These are phyloP conservation scores for Lochmaea capreae DNA, from an alignment of 2,888 invertebrate species.

Conservation along the genomic window DNA sequence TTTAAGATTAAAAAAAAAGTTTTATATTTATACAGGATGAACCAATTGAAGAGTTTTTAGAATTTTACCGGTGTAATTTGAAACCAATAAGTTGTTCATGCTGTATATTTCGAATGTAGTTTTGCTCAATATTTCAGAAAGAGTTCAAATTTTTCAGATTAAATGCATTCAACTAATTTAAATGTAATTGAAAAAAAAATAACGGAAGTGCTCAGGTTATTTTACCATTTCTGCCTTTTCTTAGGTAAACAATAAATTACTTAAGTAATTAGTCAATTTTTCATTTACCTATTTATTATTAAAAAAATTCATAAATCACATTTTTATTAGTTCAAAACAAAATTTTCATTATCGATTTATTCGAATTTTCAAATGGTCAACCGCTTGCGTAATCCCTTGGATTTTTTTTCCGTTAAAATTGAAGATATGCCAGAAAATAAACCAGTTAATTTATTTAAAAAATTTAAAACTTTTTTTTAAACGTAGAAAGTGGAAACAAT, in stretches of 20 bases:
- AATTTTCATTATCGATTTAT: not conserved
- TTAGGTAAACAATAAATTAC: constrained; percentile 46
- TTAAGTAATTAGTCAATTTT: constrained; percentile 47
- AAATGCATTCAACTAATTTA: constrained; percentile 14
- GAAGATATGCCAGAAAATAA: not conserved
- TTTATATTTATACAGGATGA: not conserved
- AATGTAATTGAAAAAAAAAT: constrained; percentile 33
- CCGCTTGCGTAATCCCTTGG: not conserved
- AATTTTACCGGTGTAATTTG: not conserved
- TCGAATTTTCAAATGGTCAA: too few relatives aligned
- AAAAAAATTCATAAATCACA: constrained; percentile 22
- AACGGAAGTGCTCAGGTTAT: constrained; percentile 64
- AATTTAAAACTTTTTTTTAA: too few relatives aligned
- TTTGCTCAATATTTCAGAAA: constrained; percentile 14
- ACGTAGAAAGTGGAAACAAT: too few relatives aligned
- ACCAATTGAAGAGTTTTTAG: not conserved
- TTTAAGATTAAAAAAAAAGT: not conserved
- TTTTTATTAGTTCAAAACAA: not conserved
- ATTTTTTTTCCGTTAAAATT: not conserved
- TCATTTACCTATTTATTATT: constrained; percentile 29
- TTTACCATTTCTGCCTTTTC: constrained; percentile 64
- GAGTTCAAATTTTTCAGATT: constrained; percentile 31
- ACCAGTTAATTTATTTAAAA: not conserved
- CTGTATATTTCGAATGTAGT: constrained; percentile 14
- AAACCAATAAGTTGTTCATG: not conserved